phyloP scores from a whole-genome alignment of 2,797 vertebrate species.

The Stomatorhinus walkeri region DNA sequence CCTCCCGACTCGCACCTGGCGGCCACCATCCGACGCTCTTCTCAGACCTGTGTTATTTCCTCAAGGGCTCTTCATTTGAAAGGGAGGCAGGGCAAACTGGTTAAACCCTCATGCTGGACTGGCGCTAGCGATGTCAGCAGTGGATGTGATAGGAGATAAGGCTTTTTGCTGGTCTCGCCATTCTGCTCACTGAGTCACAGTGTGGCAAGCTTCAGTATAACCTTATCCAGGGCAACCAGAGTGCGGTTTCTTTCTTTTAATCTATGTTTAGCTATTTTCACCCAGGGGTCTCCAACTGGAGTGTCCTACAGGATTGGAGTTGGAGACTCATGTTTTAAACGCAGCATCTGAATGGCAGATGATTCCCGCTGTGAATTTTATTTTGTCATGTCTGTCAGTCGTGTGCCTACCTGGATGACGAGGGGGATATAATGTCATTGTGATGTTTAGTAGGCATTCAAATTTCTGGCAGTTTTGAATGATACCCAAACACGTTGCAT shows the following conservation, averaged over 20 bases:
- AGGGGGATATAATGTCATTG: neutral
- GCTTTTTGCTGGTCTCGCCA: neutral
- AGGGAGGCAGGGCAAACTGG: conserved; percentile 32
- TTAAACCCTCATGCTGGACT: conserved; percentile 35
- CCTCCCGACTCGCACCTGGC: conserved; percentile 70
- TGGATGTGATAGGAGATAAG: conserved; percentile 8
- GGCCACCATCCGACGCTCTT: conserved; percentile 63
- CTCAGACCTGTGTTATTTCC: conserved; percentile 67
- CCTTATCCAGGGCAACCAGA: neutral
- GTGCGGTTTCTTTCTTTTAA: neutral
- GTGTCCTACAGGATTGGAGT: neutral
- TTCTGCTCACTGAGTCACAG: neutral
- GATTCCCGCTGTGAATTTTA: neutral
- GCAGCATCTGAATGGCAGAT: neutral
- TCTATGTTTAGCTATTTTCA: neutral
- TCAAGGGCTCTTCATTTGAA: conserved; percentile 41
- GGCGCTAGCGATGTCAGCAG: conserved; percentile 21
- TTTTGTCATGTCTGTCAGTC: neutral
- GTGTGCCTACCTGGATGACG: neutral
- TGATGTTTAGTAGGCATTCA: neutral
- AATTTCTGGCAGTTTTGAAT: neutral
- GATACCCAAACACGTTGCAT: neutral
- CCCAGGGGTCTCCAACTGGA: neutral
- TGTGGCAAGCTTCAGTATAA: neutral
- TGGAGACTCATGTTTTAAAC: neutral